Evolutionary conservation across 2,888 invertebrate species (phyloP).

Genomic region (Thereva nobilitata): DNA sequence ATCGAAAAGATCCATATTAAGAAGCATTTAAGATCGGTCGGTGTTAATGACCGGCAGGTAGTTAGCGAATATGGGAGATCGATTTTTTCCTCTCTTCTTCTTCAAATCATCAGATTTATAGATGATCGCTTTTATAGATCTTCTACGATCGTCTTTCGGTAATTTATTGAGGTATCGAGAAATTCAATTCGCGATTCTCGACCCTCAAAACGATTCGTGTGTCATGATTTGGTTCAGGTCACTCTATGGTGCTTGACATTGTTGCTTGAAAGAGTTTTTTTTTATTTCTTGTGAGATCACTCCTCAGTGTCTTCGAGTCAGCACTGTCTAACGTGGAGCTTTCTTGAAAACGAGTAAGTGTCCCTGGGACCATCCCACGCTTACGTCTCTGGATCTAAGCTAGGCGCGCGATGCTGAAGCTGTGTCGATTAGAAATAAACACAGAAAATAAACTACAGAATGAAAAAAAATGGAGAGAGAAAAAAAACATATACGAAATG

Average conservation of each 20-base stretch:
- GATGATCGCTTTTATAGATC: too few relatives aligned
- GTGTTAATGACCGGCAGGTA: too few relatives aligned
- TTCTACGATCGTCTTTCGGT: neutral
- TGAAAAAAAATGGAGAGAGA: slow-evolving; percentile 13
- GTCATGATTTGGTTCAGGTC: slow-evolving; percentile 13
- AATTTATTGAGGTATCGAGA: neutral
- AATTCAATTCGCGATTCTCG: neutral
- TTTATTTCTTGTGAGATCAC: slow-evolving; percentile 14
- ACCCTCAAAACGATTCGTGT: slow-evolving; percentile 12
- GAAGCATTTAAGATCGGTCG: too few relatives aligned
- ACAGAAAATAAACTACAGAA: slow-evolving; percentile 11
- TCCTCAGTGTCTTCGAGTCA: slow-evolving; percentile 14
- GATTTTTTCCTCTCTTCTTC: too few relatives aligned
- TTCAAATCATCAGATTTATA: too few relatives aligned
- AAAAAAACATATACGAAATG: slow-evolving; percentile 21
- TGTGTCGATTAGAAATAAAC: slow-evolving; percentile 30
- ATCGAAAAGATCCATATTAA: too few relatives aligned
- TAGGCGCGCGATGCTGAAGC: slow-evolving; percentile 22
- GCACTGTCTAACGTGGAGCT: slow-evolving; percentile 1
- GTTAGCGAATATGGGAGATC: too few relatives aligned
- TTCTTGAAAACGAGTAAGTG: slow-evolving; percentile 20
- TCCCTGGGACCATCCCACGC: slow-evolving; percentile 34
- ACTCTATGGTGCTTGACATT: slow-evolving; percentile 27
- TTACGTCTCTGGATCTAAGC: slow-evolving; percentile 11
- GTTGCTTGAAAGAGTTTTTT: slow-evolving; percentile 18